Conservation (phyloP, 2,888 invertebrate species). For the Mythimna lalbum region DNA sequence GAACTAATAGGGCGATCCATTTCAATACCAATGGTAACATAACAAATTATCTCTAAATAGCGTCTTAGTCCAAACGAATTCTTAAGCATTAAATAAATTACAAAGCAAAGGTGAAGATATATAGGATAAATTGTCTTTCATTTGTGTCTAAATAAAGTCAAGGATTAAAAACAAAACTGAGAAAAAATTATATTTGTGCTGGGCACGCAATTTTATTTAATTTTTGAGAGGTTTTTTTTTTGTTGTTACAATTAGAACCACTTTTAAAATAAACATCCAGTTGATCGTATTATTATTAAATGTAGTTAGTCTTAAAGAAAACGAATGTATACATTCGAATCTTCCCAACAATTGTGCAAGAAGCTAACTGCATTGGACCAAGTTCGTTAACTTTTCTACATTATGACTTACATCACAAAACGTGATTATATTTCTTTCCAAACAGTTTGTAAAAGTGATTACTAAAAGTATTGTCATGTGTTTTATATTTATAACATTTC, state of each 20-base stretch:
- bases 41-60: constrained; percentile 41
- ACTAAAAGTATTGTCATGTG: constrained; percentile 19
- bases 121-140: constrained; percentile 21
- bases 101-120: constrained; percentile 53
- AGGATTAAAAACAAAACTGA: constrained; percentile 31
- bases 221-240: constrained; percentile 17
- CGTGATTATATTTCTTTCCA: constrained; percentile 3
- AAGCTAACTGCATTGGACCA: constrained; percentile 5
- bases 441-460: constrained; percentile 17
- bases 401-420: constrained; percentile 29
- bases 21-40: constrained; percentile 41
- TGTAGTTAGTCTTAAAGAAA: constrained; percentile 3
- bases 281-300: neutral
- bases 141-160: constrained; percentile 18
- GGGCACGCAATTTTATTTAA: constrained; percentile 8
- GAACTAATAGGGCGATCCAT: constrained; percentile 56
- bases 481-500: constrained; percentile 17
- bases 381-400: constrained; percentile 19
- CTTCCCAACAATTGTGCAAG: constrained; percentile 3
- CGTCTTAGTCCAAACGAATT: constrained; percentile 39
- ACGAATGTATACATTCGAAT: constrained; percentile 13
- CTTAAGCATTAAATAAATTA: constrained; percentile 55
- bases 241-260: constrained; percentile 28
- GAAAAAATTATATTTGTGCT: constrained; percentile 22
- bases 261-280: constrained; percentile 12